Conservation (phyloP, 2,113 vertebrate genomes). For the Oncorhynchus keta region DNA sequence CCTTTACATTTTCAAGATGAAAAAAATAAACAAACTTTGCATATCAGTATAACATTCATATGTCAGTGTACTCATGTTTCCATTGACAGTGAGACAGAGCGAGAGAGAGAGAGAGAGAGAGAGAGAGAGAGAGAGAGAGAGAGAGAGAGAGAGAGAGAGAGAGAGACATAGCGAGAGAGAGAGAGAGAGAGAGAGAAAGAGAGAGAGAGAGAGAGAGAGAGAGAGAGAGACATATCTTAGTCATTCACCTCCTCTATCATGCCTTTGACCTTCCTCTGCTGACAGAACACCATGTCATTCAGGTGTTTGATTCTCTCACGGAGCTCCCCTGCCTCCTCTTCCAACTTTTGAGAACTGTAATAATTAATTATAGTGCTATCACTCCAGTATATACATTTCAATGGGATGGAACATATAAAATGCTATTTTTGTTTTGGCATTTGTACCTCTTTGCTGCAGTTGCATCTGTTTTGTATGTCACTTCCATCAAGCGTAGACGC, state of each 20-base stretch:
- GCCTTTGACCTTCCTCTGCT: slow-evolving; percentile 96
- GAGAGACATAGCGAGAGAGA: neutral
- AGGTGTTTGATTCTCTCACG: slow-evolving; percentile 91
- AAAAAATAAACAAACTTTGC: neutral
- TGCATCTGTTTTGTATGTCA: slow-evolving; percentile 63
- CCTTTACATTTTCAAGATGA: slow-evolving; percentile 66
- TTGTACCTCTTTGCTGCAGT: slow-evolving; percentile 74
- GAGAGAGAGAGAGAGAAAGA: neutral
- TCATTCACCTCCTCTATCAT: slow-evolving; percentile 95
- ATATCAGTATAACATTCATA: neutral
- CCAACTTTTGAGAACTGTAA: slow-evolving; percentile 81
- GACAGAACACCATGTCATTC: slow-evolving; percentile 97
- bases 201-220: neutral
- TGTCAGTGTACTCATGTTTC: neutral
- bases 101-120: neutral
- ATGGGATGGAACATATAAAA: neutral
- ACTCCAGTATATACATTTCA: neutral
- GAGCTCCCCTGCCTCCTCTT: slow-evolving; percentile 81
- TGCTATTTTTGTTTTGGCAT: neutral
- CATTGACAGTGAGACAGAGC: neutral
- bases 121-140: neutral
- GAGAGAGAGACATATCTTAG: neutral
- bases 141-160: neutral
- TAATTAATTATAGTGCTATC: neutral
- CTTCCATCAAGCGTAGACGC: slow-evolving; percentile 73